Evolutionary conservation across 2,888 invertebrate genomes (phyloP), one percentile per base, ranked within the genome.

Genomic region (Tachystola acroxantha): DNA sequence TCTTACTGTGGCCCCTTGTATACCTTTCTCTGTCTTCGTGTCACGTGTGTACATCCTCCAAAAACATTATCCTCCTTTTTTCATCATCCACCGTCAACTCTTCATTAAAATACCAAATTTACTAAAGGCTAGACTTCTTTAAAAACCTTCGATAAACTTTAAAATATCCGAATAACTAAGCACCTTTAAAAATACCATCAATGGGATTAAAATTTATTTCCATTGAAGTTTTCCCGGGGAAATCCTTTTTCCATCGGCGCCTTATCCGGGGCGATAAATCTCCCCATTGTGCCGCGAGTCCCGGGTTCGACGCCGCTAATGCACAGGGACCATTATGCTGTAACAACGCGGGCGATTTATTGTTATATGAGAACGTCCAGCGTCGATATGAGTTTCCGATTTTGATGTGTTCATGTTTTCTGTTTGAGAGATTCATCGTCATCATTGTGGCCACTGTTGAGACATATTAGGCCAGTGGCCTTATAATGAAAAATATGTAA

Each of bases 181-280:
- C 22, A 34, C 13, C 29, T 22, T 27, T 36, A 29, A 37, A 36
- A 40, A 40, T 10, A 26, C 40, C 36, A 36, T 36, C 33, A 31
- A 40, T 24, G 31, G 40, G 9, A 10, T 32, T 34, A 24, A 41
- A 42, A 42, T 42, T 42, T 42, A 42, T 39, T 39, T 32, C 39
- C 39, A 37, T 43, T 34, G 35, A 34, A 39, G 39, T 43, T 42
- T 42, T 43, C 43, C 32, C 28, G 7, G 31, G 39, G 39, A 43
- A 43, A 43, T 43, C 43, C 43, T 39, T 29, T 37, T 34, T 38
- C 36, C 20, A 42, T 42, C 39, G 34, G 11, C 38, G 39, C 38
- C 39, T 39, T 43, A 43, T 43, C 43, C 43, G 13, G 36, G 25
- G 32, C 32, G 36, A 42, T 42, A 42, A 39, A 39, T 42, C 42